Evolutionary conservation across 2,888 invertebrate species (phyloP).

Genomic region (Timandra comae): DNA sequence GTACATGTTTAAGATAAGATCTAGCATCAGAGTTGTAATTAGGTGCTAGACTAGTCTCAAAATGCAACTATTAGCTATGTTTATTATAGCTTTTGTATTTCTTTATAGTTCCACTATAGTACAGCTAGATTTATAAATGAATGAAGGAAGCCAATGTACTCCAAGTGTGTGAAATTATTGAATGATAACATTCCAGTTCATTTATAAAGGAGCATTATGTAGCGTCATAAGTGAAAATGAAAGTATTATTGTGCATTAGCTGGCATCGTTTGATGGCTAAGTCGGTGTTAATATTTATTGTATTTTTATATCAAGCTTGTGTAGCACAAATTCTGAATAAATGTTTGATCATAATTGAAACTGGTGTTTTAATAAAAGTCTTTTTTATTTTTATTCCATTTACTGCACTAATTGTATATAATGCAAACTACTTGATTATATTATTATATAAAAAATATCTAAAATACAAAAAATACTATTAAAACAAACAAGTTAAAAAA

Average conservation of each 20-base stretch:
- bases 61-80: slow-evolving; percentile 9
- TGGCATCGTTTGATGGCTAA: slow-evolving; percentile 59
- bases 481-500: too few relatives aligned
- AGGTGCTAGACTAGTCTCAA: slow-evolving; percentile 44
- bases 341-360: slow-evolving; percentile 54
- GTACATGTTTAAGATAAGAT: slow-evolving; percentile 36
- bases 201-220: slow-evolving; percentile 31
- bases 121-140: slow-evolving; percentile 4
- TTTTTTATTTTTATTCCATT: too few relatives aligned
- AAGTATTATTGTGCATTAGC: slow-evolving; percentile 72
- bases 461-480: too few relatives aligned
- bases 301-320: slow-evolving; percentile 76
- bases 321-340: slow-evolving; percentile 77
- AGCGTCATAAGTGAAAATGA: slow-evolving; percentile 52
- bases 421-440: too few relatives aligned
- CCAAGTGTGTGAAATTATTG: slow-evolving; percentile 17
- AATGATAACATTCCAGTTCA: slow-evolving; percentile 43
- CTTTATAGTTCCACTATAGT: slow-evolving; percentile 10
- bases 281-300: slow-evolving; percentile 73
- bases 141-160: slow-evolving; percentile 3
- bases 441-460: too few relatives aligned
- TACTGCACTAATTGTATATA: too few relatives aligned
- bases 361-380: slow-evolving; percentile 1
- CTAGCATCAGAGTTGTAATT: slow-evolving; percentile 34
- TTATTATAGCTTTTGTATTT: slow-evolving; percentile 9